phyloP scores from a whole-genome alignment of 2,888 invertebrate species.

The Sesia bembeciformis region DNA sequence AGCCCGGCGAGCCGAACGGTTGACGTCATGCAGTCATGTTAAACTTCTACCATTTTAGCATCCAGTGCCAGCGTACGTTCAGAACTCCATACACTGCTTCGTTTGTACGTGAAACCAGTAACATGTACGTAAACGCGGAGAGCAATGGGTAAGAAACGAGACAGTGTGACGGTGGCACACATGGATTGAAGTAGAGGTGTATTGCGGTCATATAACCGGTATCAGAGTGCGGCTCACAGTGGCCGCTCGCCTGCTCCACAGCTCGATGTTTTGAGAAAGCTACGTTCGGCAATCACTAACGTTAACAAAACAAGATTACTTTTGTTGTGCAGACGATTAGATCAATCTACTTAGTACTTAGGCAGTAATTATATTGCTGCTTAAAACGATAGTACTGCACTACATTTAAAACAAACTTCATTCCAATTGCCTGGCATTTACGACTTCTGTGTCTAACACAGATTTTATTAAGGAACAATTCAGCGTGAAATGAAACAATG shows the following conservation, averaged over 20 bases:
- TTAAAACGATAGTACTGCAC: no score
- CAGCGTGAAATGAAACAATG: constrained; percentile 8
- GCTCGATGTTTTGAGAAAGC: constrained; percentile 69
- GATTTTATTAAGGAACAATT: constrained; percentile 1
- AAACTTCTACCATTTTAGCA: constrained; percentile 42
- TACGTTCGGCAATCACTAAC: constrained; percentile 56
- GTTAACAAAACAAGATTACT: constrained; percentile 60
- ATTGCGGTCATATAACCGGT: constrained; percentile 74
- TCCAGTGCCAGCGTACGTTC: constrained; percentile 13
- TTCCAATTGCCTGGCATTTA: no score
- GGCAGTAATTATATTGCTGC: no score
- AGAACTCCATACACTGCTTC: constrained; percentile 34
- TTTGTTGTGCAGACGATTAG: constrained; percentile 37
- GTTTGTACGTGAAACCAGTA: constrained; percentile 12
- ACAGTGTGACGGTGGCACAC: constrained; percentile 23
- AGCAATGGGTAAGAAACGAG: constrained; percentile 37
- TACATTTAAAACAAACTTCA: no score
- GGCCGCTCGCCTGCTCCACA: constrained; percentile 54
- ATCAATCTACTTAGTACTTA: no score
- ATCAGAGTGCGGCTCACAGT: constrained; percentile 58
- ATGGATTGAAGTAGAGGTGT: constrained; percentile 44
- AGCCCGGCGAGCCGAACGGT: constrained; percentile 68
- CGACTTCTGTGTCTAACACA: background rate
- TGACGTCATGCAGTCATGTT: constrained; percentile 68
- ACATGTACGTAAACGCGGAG: constrained; percentile 15